Base-by-base conservation (phyloP, 2,888 invertebrate genomes). In the Bibio marci region DNA sequence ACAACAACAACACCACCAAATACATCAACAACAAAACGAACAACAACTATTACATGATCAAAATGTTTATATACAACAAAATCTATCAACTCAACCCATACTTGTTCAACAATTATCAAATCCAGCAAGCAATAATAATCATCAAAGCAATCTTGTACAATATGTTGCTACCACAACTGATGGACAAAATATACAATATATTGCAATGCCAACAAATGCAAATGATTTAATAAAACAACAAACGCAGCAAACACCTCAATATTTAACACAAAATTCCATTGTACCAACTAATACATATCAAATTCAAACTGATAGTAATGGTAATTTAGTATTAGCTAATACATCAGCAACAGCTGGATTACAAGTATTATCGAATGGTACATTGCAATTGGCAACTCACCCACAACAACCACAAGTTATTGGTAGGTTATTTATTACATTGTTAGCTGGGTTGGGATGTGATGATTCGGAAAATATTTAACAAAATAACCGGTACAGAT, bases 81-180 rank as follows among this genome's bases (percentile, higher is more conserved):
- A 66, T 41, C 69, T 63, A 46, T 62, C 66, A 30, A 64, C 65
- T 2, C 69, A 70, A 46, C 76, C 77, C 1, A 71, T 80, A 15
- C 76, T 79, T 46, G 67, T 80, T 2, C 80, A 80, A 52, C 78
- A 77, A 50, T n/a, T n/a, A n/a, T 65, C 75, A 10, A 59, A 61
- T 25, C 27, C 25, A n/a, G 13, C 17, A 13, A 32, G 11, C 10
- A 68, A 67, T 50, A 36, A 41, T 12, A 13, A 30, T 14, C 30
- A 46, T 19, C 45, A 49, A 15, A 58, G 64, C 34, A 67, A 64
- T 49, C 61, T 68, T 40, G 63, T 69, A 37, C 66, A 73, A 3
- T 58, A 60, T 42, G 53, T 61, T 12, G 15, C 38, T 2, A 26
- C 35, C 6, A 42, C 45, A 1, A 31, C 38, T 12, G 53, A 58